A percentile compares a stretch with the other conserved stretches of the same genome.
phyloP scores from a whole-genome alignment of 2,113 vertebrate genomes.

The Gymnocephalus cernua region DNA sequence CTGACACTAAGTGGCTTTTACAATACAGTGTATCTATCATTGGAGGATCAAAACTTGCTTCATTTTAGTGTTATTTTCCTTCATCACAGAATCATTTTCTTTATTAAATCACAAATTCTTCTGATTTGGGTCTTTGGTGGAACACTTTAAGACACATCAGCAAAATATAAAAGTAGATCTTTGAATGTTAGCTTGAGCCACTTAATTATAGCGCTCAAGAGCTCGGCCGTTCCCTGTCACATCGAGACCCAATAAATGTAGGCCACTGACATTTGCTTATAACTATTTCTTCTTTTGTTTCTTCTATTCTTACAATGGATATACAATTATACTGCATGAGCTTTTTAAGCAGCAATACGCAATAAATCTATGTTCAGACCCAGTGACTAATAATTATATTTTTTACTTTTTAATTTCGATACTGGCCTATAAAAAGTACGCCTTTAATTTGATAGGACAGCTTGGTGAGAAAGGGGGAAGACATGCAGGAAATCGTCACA shows the following conservation, averaged over 20 bases:
- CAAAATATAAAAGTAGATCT: too few relatives aligned
- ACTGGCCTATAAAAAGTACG: not conserved
- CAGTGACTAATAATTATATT: not conserved
- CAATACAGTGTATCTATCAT: not conserved
- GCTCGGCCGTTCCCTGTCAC: conserved; percentile 2
- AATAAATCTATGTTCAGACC: not conserved
- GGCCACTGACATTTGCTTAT: not conserved
- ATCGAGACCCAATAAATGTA: not conserved
- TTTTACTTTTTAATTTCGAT: not conserved
- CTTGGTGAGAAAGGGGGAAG: too few relatives aligned
- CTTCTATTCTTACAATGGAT: not conserved
- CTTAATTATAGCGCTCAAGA: not conserved
- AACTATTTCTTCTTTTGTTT: not conserved
- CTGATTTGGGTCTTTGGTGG: not conserved
- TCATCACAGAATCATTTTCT: not conserved
- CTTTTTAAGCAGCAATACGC: not conserved
- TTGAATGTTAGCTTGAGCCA: not conserved
- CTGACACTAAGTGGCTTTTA: not conserved
- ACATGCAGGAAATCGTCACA: too few relatives aligned
- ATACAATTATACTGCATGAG: not conserved
- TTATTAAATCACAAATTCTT: not conserved
- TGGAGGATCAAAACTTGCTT: not conserved
- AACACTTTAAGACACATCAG: not conserved
- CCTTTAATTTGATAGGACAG: too few relatives aligned
- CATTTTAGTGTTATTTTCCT: not conserved